Evolutionary conservation across 2,888 invertebrate species (phyloP).

Genomic region (Clanis bilineata): DNA sequence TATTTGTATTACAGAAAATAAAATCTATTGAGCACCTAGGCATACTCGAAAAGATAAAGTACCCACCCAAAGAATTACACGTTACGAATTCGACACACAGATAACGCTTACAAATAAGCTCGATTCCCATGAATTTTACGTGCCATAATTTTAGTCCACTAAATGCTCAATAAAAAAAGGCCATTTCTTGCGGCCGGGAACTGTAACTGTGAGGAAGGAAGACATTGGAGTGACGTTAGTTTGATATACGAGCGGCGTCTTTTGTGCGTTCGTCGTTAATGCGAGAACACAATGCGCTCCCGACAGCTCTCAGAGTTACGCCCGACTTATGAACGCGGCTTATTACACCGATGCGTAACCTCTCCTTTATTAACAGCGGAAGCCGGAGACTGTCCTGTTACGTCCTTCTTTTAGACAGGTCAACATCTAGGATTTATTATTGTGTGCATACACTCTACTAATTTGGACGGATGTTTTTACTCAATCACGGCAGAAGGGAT

Average conservation of each 20-base stretch:
- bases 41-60: not conserved
- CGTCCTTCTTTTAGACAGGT: not conserved
- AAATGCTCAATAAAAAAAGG: constrained; percentile 75
- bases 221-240: constrained; percentile 80
- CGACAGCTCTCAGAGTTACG: constrained; percentile 66
- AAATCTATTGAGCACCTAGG: not conserved
- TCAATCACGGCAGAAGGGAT: too few relatives aligned
- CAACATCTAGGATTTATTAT: not conserved
- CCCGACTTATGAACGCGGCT: constrained; percentile 60
- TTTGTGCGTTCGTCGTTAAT: constrained; percentile 78
- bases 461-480: too few relatives aligned
- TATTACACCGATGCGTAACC: constrained; percentile 46
- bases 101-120: constrained; percentile 35
- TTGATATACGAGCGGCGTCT: constrained; percentile 78
- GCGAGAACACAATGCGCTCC: constrained; percentile 68
- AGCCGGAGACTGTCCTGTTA: constrained; percentile 20
- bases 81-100: constrained; percentile 21
- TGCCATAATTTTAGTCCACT: constrained; percentile 66
- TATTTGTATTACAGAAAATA: constrained; percentile 6
- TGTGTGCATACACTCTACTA: not conserved
- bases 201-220: constrained; percentile 75
- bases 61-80: constrained; percentile 7
- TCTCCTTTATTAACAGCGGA: constrained; percentile 25
- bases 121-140: constrained; percentile 58
- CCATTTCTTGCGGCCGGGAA: constrained; percentile 66